A percentile compares a stretch with the other conserved stretches of the same genome.
Conservation (phyloP, 2,113 vertebrate species). For the Leucopsar rothschildi region DNA sequence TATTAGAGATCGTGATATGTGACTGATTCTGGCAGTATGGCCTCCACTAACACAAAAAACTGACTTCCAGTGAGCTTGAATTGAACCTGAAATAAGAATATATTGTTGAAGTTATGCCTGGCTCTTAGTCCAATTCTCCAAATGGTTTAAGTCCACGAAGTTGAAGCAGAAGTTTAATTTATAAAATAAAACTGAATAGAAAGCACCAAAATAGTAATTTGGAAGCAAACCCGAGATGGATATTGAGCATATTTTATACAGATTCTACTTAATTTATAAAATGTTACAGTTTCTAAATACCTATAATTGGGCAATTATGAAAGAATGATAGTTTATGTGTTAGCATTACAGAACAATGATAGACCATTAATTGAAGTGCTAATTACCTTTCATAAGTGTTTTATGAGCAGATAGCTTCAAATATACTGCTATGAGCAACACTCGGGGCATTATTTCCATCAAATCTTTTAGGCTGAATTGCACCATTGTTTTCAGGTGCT, state of each 20-base stretch:
- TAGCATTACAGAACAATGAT: slow-evolving; percentile 23
- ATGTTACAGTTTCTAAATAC: background rate
- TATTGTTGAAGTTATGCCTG: background rate
- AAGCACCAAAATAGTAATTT: background rate
- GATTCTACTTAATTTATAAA: background rate
- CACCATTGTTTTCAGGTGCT: background rate
- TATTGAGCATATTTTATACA: background rate
- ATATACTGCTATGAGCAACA: background rate
- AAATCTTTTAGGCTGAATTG: background rate
- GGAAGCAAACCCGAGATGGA: background rate
- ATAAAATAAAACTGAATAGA: background rate
- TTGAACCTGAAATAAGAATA: background rate
- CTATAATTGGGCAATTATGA: slow-evolving; percentile 46
- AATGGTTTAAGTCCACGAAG: background rate
- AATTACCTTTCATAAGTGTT: slow-evolving; percentile 52
- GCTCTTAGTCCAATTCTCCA: background rate
- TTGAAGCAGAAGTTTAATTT: background rate
- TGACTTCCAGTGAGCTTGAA: accelerated
- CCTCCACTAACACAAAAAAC: background rate
- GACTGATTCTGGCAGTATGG: background rate
- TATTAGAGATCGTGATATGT: background rate
- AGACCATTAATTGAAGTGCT: slow-evolving; percentile 53
- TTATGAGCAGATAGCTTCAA: background rate
- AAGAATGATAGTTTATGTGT: slow-evolving; percentile 5
- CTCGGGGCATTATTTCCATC: background rate